Evolutionary conservation across 2,113 vertebrate species (phyloP).

Genomic region (Ahaetulla prasina): DNA sequence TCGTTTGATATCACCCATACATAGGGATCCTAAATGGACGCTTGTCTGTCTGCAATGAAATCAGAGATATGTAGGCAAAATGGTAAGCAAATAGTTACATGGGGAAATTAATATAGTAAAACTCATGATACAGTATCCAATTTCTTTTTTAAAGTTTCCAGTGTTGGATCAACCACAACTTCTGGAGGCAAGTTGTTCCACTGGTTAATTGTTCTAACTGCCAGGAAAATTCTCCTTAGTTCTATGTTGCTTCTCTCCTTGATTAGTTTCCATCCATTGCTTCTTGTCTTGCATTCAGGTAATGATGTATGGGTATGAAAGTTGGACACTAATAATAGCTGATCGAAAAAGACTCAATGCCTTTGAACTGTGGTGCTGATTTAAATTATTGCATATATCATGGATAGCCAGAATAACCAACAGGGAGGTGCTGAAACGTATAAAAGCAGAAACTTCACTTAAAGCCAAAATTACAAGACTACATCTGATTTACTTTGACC

Average conservation of each 20-base stretch:
- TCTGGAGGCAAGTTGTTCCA: background rate
- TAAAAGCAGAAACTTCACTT: background rate
- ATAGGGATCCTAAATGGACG: slow-evolving; percentile 92
- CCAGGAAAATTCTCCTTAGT: background rate
- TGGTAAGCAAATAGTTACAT: slow-evolving; percentile 60
- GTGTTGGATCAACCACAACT: background rate
- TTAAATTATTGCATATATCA: too few relatives aligned
- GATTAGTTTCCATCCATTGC: background rate
- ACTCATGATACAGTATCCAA: slow-evolving; percentile 63
- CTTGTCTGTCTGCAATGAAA: slow-evolving; percentile 92
- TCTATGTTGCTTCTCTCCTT: background rate
- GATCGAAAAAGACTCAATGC: background rate
- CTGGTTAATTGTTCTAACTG: background rate
- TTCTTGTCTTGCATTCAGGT: background rate
- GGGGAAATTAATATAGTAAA: slow-evolving; percentile 64
- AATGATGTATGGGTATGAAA: background rate
- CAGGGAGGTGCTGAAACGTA: background rate
- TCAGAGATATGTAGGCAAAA: slow-evolving; percentile 64
- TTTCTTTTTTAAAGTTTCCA: background rate
- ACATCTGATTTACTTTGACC: background rate
- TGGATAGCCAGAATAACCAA: too few relatives aligned
- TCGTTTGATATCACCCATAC: slow-evolving; percentile 94
- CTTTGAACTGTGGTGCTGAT: background rate
- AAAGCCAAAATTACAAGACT: background rate
- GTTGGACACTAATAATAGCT: background rate